Percentiles rank a stretch among this genome's conserved stretches.
Conservation (phyloP, 2,888 invertebrate genomes). For the Pristionchus mayeri region DNA sequence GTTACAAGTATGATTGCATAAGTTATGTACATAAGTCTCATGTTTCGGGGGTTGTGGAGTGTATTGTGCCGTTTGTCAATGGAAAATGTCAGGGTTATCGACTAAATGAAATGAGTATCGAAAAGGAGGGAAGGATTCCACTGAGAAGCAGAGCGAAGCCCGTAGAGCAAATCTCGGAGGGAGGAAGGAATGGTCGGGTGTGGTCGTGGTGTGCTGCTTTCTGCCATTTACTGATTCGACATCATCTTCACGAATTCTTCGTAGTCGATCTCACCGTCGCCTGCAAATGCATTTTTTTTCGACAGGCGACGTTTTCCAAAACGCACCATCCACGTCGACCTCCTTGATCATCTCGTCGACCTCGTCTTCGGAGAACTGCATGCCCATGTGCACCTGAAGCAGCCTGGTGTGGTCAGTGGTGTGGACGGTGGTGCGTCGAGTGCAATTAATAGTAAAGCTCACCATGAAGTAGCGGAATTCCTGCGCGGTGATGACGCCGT, state of each 20-base stretch:
- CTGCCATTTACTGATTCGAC: slow-evolving; percentile 58
- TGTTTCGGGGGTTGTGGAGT: slow-evolving; percentile 21
- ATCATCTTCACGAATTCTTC: slow-evolving; percentile 70
- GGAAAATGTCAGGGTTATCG: background rate
- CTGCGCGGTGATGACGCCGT: slow-evolving; percentile 74
- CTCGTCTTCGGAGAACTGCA: slow-evolving; percentile 76
- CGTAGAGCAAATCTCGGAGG: background rate
- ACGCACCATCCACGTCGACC: slow-evolving; percentile 68
- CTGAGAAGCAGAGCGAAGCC: slow-evolving; percentile 17
- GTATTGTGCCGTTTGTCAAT: background rate
- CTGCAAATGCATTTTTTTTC: slow-evolving; percentile 28
- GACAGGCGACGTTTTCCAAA: slow-evolving; percentile 30
- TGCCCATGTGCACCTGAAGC: slow-evolving; percentile 73
- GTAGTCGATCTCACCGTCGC: slow-evolving; percentile 74
- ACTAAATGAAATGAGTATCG: background rate
- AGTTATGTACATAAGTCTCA: slow-evolving; percentile 49
- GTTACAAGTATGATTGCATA: slow-evolving; percentile 20
- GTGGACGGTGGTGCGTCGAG: slow-evolving; percentile 28
- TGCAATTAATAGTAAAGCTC: background rate
- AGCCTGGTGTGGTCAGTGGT: background rate
- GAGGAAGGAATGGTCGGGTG: slow-evolving; percentile 13
- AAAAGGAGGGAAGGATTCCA: background rate
- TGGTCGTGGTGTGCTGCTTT: slow-evolving; percentile 8
- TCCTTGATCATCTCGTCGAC: slow-evolving; percentile 75
- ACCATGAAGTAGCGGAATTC: slow-evolving; percentile 74